phyloP scores from a whole-genome alignment of 2,888 invertebrate genomes.

The Chouioia cunea region DNA sequence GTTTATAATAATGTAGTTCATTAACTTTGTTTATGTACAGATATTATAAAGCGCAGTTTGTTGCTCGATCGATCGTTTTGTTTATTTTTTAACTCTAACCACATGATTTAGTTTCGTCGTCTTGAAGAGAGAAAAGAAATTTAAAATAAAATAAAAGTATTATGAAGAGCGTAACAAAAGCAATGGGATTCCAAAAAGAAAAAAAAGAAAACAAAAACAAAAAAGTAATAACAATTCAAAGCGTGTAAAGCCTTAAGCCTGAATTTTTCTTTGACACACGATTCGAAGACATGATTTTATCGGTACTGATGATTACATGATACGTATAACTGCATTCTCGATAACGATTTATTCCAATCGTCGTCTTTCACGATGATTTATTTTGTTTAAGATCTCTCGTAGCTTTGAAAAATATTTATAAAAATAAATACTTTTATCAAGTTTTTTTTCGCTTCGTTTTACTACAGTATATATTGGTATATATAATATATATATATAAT shows the following conservation, averaged over 20 bases:
- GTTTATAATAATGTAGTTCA: constrained; percentile 38
- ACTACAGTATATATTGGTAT: constrained; percentile 58
- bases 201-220: constrained; percentile 19
- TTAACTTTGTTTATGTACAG: constrained; percentile 42
- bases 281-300: constrained; percentile 39
- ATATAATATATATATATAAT: constrained; percentile 54
- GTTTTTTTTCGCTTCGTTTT: constrained; percentile 53
- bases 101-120: constrained; percentile 26
- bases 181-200: constrained; percentile 28
- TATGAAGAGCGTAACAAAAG: constrained; percentile 30
- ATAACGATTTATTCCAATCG: constrained; percentile 23
- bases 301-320: constrained; percentile 19
- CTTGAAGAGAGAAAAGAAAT: constrained; percentile 44
- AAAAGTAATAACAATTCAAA: constrained; percentile 50
- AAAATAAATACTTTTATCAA: constrained; percentile 67
- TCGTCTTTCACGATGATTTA: constrained; percentile 34
- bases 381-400: constrained; percentile 46
- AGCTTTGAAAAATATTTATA: constrained; percentile 64
- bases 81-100: constrained; percentile 20
- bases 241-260: constrained; percentile 63
- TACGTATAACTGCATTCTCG: constrained; percentile 20
- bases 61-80: constrained; percentile 36
- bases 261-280: constrained; percentile 23
- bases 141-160: constrained; percentile 29
- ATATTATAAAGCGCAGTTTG: constrained; percentile 41